Evolutionary conservation across 1,140 invertebrate species (phyloP), one percentile per base, ranked within the genome.

Genomic region (Trichoplusia ni): DNA sequence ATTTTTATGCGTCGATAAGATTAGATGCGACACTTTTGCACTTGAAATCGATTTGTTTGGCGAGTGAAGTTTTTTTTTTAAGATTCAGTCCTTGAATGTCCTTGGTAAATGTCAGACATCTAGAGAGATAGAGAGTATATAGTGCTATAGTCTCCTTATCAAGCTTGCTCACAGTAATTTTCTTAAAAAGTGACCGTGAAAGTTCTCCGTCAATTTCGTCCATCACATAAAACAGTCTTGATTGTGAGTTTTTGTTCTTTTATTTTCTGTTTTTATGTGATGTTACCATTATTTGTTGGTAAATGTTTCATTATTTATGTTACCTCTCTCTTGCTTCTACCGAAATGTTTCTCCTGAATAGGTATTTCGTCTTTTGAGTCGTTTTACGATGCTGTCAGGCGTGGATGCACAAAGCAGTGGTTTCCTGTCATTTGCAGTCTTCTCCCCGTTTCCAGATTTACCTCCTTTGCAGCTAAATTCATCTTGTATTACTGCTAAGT

Each of bases 391-490:
- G 18, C 18, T 13, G 31, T 13, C 47, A 21, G 31, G 4, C n/a
- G 16, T 51, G 21, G 47, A 35, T 51, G 47, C 47, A 51, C 18
- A 51, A 13, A 38, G 35, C 3, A 51, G 18, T n/a, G 47, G 47
- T 19, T 35, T 33, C 18, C 46, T 31, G 46, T 51, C 47, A 35
- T 16, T 33, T n/a, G 14, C 47, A 51, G 13, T n/a, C 18, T 16
- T 35, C 18, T 51, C 11, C 29, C 47, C 18, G 27, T 33, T 35
- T 35, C 18, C 47, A 33, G 14, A 9, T 51, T 51, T 51, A 29
- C 31, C 35, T 9, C 4, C 47, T 51, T 51, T 35, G 47, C 25
- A 7, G 6, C 16, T 47, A 27, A 29, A 25, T 49, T 49, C 16
- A 1, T 7, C 19, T 42, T 1, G 4, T 44, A 40, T 1, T 40